phyloP scores from a whole-genome alignment of 2,797 vertebrate genomes.

The Micropoecilia bifurca region DNA sequence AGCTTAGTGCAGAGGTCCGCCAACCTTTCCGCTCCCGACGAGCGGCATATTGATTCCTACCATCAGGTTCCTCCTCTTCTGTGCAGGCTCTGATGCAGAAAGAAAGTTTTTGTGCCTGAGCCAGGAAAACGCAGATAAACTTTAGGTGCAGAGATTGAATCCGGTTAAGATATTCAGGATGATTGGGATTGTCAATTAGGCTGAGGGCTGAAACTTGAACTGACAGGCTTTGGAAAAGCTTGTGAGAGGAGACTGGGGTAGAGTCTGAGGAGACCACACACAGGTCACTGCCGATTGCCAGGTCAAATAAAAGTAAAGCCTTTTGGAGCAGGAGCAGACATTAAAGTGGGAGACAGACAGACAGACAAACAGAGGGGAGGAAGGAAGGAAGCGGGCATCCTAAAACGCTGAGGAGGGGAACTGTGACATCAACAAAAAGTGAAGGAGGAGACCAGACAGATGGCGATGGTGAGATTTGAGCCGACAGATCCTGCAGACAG shows the following conservation, averaged over 20 bases:
- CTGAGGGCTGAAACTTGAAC: constrained; percentile 31
- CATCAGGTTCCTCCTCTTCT: constrained; percentile 40
- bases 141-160: background rate
- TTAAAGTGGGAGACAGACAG: constrained; percentile 27
- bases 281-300: constrained; percentile 44
- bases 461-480: constrained; percentile 46
- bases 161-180: constrained; percentile 21
- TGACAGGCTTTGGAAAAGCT: constrained; percentile 54
- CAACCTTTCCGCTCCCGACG: constrained; percentile 38
- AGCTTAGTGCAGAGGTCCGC: constrained; percentile 63
- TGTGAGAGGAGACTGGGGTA: constrained; percentile 29
- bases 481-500: constrained; percentile 47
- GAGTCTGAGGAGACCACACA: constrained; percentile 18
- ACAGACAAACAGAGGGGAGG: constrained; percentile 25
- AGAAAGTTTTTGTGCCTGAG: constrained; percentile 13
- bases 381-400: constrained; percentile 31
- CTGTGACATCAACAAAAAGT: constrained; percentile 49
- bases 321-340: constrained; percentile 38
- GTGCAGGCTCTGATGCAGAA: constrained; percentile 36
- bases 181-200: constrained; percentile 4
- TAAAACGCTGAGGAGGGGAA: constrained; percentile 46
- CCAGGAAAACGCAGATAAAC: constrained; percentile 18
- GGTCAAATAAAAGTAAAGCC: constrained; percentile 47
- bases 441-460: constrained; percentile 58
- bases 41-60: constrained; percentile 55